A percentile compares a stretch with the other conserved stretches of the same genome.
These are phyloP conservation scores for Brachyistius frenatus DNA, from an alignment of 2,113 vertebrate genomes.

Conservation along the genomic window DNA sequence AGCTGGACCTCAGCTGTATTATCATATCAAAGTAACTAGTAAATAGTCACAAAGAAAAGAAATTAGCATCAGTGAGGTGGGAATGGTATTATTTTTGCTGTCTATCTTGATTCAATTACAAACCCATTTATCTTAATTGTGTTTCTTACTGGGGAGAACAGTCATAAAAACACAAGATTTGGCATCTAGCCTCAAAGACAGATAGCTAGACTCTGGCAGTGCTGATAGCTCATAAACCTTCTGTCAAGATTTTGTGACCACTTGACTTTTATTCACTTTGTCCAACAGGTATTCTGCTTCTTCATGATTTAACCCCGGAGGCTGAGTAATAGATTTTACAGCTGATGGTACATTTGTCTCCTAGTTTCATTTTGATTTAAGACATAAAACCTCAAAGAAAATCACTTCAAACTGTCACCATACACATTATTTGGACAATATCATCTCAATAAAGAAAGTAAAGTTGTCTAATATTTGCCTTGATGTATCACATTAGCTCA, in stretches of 20 bases:
- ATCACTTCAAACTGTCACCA: background rate
- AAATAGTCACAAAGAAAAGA: constrained; percentile 9
- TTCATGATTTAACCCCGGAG: constrained; percentile 21
- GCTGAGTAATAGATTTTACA: constrained; percentile 1
- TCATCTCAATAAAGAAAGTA: constrained; percentile 1
- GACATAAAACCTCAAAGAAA: constrained; percentile 8
- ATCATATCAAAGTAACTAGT: background rate
- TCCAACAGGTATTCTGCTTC: constrained; percentile 15
- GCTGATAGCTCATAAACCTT: constrained; percentile 25
- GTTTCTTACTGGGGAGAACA: no score
- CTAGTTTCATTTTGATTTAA: constrained; percentile 38
- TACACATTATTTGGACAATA: constrained; percentile 21
- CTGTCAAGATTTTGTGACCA: constrained; percentile 40
- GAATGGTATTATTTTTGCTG: background rate
- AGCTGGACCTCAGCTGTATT: background rate
- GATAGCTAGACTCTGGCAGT: constrained; percentile 5
- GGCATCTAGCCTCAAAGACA: constrained; percentile 12
- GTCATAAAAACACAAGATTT: background rate
- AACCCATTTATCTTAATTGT: background rate
- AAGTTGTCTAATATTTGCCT: constrained; percentile 23
- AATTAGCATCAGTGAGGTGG: background rate
- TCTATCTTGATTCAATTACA: constrained; percentile 14
- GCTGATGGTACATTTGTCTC: constrained; percentile 17
- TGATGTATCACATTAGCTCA: constrained; percentile 15
- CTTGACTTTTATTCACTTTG: constrained; percentile 38